Conservation (phyloP, 2,888 invertebrate genomes). For the Brenthis daphne region DNA sequence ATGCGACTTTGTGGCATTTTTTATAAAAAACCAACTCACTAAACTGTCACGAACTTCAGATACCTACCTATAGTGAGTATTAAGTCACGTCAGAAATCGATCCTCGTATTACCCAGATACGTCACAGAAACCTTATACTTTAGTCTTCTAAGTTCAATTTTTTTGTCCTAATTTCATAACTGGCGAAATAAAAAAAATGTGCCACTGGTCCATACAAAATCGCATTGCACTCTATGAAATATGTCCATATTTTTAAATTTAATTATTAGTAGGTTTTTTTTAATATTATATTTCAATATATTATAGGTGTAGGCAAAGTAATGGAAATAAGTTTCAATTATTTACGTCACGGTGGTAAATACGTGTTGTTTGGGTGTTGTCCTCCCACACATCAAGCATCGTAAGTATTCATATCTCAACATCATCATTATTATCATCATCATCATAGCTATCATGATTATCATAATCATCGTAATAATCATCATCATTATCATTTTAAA, state of each 20-base stretch:
- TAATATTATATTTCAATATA: not conserved
- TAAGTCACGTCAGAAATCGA: too few relatives aligned
- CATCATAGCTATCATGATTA: not conserved
- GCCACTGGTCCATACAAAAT: too few relatives aligned
- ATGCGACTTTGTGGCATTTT: too few relatives aligned
- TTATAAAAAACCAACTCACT: too few relatives aligned
- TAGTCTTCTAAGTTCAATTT: too few relatives aligned
- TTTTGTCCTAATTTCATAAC: too few relatives aligned
- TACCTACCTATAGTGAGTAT: too few relatives aligned
- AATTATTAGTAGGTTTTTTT: not conserved
- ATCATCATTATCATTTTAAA: not conserved
- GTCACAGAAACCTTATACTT: too few relatives aligned
- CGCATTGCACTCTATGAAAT: not conserved
- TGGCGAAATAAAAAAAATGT: too few relatives aligned
- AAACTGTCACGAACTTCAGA: too few relatives aligned
- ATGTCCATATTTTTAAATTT: not conserved
- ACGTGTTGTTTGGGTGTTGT: conserved; percentile 87
- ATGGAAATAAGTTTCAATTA: conserved; percentile 84
- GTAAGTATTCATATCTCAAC: conserved; percentile 50
- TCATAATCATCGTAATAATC: not conserved
- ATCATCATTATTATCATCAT: not conserved
- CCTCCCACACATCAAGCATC: conserved; percentile 62
- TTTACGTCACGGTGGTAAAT: conserved; percentile 83
- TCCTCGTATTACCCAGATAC: too few relatives aligned
- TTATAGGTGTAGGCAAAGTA: conserved; percentile 82